Evolutionary conservation across 1,140 invertebrate genomes (phyloP).

Genomic region (Drosophila kikkawai): DNA sequence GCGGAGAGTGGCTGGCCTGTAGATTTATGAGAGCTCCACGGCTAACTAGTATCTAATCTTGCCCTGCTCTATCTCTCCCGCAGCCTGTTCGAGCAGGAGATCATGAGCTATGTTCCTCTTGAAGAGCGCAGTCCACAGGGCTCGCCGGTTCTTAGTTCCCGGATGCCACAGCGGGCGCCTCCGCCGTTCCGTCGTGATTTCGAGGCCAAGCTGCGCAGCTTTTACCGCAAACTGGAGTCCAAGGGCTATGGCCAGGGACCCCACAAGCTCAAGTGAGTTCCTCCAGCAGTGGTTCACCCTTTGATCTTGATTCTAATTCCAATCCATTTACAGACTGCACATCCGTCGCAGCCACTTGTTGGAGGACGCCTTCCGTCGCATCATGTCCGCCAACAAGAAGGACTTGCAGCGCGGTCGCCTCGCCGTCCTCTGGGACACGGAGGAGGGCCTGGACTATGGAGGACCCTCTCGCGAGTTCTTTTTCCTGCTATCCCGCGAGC

Average conservation of each 20-base stretch:
- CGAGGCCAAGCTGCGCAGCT: slow-evolving; percentile 97
- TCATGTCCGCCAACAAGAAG: slow-evolving; percentile 98
- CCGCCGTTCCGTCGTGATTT: slow-evolving; percentile 96
- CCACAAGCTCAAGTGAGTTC: slow-evolving; percentile 95
- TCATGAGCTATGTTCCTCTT: slow-evolving; percentile 98
- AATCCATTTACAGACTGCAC: slow-evolving; percentile 89
- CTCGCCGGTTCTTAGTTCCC: slow-evolving; percentile 86
- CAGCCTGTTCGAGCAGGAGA: slow-evolving; percentile 98
- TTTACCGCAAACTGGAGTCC: slow-evolving; percentile 97
- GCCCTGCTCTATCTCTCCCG: slow-evolving; percentile 49
- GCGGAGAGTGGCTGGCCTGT: slow-evolving; percentile 3
- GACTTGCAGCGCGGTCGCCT: slow-evolving; percentile 97
- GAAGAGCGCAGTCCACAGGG: slow-evolving; percentile 86
- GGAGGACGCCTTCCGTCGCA: slow-evolving; percentile 98
- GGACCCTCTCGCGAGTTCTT: slow-evolving; percentile 98
- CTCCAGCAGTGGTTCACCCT: not conserved
- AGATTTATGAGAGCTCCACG: slow-evolving; percentile 39
- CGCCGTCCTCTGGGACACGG: slow-evolving; percentile 97
- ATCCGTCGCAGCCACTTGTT: slow-evolving; percentile 96
- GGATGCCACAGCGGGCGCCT: slow-evolving; percentile 92
- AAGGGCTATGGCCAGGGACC: slow-evolving; percentile 99
- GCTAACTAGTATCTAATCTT: slow-evolving; percentile 12
- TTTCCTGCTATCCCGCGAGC: slow-evolving; percentile 96
- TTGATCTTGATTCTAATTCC: not conserved
- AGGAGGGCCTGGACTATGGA: slow-evolving; percentile 98